A percentile compares a stretch with the other conserved stretches of the same genome.
These are phyloP conservation scores for Bellardia pandia DNA, from an alignment of 2,888 invertebrate genomes.

Conservation along the genomic window DNA sequence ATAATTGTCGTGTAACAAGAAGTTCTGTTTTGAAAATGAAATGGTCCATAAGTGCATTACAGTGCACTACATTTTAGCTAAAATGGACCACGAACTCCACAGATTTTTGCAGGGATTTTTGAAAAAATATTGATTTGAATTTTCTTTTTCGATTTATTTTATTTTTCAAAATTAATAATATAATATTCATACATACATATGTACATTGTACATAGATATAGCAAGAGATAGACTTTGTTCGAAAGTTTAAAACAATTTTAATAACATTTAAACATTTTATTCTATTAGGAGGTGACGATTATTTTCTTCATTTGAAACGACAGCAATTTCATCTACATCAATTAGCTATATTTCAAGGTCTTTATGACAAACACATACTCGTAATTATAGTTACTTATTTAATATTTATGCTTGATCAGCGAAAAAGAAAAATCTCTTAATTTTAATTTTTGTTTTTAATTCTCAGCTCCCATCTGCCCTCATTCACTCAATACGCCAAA, in stretches of 20 bases:
- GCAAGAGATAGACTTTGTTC: neutral
- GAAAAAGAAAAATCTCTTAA: conserved; percentile 22
- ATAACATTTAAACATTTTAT: neutral
- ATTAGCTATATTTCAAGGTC: conserved; percentile 68
- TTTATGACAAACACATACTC: conserved; percentile 58
- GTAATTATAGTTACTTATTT: conserved; percentile 60
- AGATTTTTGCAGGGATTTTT: no score
- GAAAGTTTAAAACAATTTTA: neutral
- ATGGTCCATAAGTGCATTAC: no score
- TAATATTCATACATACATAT: no score
- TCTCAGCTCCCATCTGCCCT: conserved; percentile 26
- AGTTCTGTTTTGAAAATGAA: no score
- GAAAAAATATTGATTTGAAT: no score
- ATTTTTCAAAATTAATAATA: no score
- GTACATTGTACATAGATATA: no score
- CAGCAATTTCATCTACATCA: conserved; percentile 37
- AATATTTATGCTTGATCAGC: conserved; percentile 70
- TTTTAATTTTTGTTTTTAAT: neutral
- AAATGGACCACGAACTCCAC: no score
- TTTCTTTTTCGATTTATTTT: no score
- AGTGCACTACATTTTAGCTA: no score
- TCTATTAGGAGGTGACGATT: neutral
- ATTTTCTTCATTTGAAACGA: conserved; percentile 15
- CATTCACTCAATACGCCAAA: conserved; percentile 53
- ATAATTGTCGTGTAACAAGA: no score